These are phyloP conservation scores for Phoxinus dragarum DNA, from an alignment of 2,797 vertebrate genomes.

Conservation along the genomic window DNA sequence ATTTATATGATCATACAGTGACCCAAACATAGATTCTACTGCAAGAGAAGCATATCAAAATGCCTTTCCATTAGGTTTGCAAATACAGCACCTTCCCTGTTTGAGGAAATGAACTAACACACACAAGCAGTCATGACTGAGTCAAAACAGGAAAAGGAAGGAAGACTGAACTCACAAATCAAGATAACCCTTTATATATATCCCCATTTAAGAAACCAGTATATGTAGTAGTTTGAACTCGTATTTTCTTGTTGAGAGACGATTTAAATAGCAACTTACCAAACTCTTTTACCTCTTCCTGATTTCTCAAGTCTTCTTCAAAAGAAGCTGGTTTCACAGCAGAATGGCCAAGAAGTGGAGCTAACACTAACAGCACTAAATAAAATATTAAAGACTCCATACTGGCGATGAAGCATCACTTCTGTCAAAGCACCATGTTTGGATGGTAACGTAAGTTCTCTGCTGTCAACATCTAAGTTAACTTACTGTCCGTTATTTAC, in stretches of 20 bases:
- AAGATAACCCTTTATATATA: not conserved
- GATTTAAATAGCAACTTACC: conserved; percentile 66
- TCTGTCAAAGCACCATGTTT: conserved; percentile 8
- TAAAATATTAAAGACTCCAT: conserved; percentile 49
- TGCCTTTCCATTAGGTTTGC: not conserved
- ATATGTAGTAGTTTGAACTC: too few species aligned
- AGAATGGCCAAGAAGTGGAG: conserved; percentile 63
- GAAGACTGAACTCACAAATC: not conserved
- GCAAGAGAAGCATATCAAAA: not conserved
- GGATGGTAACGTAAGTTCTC: not conserved
- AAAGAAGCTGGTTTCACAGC: conserved; percentile 62
- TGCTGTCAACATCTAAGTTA: not conserved
- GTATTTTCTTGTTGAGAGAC: too few species aligned
- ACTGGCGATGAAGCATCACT: conserved; percentile 23
- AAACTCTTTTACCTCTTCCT: conserved; percentile 67
- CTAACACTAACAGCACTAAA: conserved; percentile 53
- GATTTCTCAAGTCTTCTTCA: conserved; percentile 43
- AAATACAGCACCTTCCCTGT: not conserved
- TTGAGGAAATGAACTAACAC: not conserved
- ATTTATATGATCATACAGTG: not conserved
- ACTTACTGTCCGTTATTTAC: not conserved
- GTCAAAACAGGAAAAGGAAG: conserved; percentile 48
- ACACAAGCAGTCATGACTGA: not conserved
- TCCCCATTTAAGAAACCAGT: not conserved
- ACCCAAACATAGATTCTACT: not conserved